A percentile compares a stretch with the other conserved stretches of the same genome.
Evolutionary conservation across 1,140 invertebrate genomes (phyloP).

Genomic region (Drosophila dunni): DNA sequence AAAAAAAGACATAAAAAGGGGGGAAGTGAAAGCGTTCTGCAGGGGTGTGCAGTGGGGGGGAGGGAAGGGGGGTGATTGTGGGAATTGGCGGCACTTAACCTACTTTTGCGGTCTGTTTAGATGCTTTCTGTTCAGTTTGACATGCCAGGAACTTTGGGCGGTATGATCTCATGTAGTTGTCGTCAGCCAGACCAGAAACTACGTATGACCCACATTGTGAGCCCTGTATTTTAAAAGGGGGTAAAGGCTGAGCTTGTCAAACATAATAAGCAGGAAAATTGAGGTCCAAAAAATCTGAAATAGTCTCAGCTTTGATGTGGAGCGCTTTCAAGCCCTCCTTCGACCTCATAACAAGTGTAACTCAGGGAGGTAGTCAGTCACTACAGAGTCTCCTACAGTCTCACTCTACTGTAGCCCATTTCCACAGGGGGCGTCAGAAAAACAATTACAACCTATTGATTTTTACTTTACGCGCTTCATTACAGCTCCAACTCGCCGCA

Average conservation of each 20-base stretch:
- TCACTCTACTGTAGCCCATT: not conserved
- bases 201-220: constrained; percentile 61
- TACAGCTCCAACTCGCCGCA: constrained; percentile 52
- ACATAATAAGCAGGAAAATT: too few relatives aligned
- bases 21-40: not conserved
- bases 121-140: constrained; percentile 64
- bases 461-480: constrained; percentile 57
- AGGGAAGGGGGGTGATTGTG: too few relatives aligned
- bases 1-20: not conserved
- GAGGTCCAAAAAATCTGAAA: too few relatives aligned
- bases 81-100: constrained; percentile 69
- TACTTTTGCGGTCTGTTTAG: constrained; percentile 65
- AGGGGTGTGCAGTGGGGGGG: too few relatives aligned
- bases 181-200: constrained; percentile 19
- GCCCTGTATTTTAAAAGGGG: too few relatives aligned
- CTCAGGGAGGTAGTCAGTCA: too few relatives aligned
- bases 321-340: too few relatives aligned
- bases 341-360: too few relatives aligned
- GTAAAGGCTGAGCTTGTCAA: too few relatives aligned
- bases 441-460: constrained; percentile 78
- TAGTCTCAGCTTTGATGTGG: too few relatives aligned
- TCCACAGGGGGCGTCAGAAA: constrained; percentile 19
- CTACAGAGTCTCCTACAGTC: too few relatives aligned
- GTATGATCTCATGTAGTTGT: constrained; percentile 70
- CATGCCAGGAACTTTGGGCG: constrained; percentile 40